These are phyloP conservation scores for Alsophila aescularia DNA, from an alignment of 2,888 invertebrate genomes.

Conservation along the genomic window DNA sequence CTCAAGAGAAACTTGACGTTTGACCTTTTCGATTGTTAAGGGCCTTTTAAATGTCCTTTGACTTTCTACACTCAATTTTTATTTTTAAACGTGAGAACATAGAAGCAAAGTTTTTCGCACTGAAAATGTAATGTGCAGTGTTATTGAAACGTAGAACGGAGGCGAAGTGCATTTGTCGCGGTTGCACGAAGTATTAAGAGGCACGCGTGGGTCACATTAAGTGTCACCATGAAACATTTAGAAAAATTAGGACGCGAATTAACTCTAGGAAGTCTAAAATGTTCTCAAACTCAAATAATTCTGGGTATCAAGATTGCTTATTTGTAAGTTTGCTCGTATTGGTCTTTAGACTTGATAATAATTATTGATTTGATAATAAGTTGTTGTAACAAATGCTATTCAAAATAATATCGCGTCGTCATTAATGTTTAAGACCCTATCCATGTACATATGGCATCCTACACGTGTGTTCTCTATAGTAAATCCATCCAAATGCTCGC, in stretches of 20 bases:
- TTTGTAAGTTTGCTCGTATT: too few relatives aligned
- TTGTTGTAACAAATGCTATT: too few relatives aligned
- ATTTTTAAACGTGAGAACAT: not conserved
- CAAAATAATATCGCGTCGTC: too few relatives aligned
- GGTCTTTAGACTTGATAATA: too few relatives aligned
- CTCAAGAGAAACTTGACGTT: not conserved
- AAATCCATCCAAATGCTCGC: too few relatives aligned
- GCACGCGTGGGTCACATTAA: slow-evolving; percentile 28
- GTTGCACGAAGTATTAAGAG: slow-evolving; percentile 46
- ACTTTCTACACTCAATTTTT: not conserved
- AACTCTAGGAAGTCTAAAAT: not conserved
- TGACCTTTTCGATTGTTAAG: not conserved
- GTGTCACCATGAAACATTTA: not conserved
- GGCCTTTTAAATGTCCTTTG: not conserved
- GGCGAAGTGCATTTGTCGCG: slow-evolving; percentile 42
- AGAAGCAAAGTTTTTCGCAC: not conserved
- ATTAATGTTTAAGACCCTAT: too few relatives aligned
- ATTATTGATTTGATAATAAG: too few relatives aligned
- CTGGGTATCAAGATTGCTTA: too few relatives aligned
- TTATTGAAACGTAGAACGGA: slow-evolving; percentile 34
- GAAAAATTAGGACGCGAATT: too few relatives aligned
- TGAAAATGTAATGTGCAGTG: slow-evolving; percentile 4
- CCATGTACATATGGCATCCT: too few relatives aligned
- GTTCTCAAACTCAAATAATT: not conserved
- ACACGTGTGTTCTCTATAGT: too few relatives aligned